phyloP scores from a whole-genome alignment of 2,113 vertebrate genomes.

The Oxyura jamaicensis region DNA sequence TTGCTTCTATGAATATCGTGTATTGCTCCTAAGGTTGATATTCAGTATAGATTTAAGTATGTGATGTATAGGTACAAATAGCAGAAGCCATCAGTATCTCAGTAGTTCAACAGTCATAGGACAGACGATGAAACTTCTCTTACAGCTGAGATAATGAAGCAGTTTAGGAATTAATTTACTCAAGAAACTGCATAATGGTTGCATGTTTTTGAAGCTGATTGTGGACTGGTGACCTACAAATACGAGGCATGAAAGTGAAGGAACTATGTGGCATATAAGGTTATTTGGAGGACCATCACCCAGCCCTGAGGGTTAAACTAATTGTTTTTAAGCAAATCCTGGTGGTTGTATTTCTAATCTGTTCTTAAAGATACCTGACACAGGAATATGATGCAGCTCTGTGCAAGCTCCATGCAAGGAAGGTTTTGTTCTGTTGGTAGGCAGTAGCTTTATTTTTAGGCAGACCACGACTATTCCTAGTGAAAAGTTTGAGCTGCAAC shows the following conservation, averaged over 20 bases:
- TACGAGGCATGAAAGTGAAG: not conserved
- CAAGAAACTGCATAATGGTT: not conserved
- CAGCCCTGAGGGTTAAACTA: not conserved
- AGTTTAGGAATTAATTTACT: slow-evolving; percentile 9
- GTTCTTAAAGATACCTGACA: not conserved
- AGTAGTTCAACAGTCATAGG: not conserved
- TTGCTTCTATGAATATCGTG: not conserved
- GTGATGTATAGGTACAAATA: slow-evolving; percentile 5
- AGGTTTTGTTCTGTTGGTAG: not conserved
- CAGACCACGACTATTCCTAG: not conserved
- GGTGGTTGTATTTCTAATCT: not conserved
- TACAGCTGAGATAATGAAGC: not conserved
- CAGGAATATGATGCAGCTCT: not conserved
- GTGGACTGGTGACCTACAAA: not conserved
- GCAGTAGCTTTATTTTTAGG: no score
- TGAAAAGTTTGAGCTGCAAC: not conserved
- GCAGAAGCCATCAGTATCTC: not conserved
- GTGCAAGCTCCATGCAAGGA: not conserved
- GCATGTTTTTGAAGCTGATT: not conserved
- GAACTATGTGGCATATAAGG: not conserved
- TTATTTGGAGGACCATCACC: not conserved
- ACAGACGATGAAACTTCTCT: not conserved
- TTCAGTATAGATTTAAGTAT: slow-evolving; percentile 11
- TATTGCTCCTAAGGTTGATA: slow-evolving; percentile 1
- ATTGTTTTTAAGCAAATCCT: not conserved